phyloP scores from a whole-genome alignment of 2,797 vertebrate genomes.

The Rhinella marina region DNA sequence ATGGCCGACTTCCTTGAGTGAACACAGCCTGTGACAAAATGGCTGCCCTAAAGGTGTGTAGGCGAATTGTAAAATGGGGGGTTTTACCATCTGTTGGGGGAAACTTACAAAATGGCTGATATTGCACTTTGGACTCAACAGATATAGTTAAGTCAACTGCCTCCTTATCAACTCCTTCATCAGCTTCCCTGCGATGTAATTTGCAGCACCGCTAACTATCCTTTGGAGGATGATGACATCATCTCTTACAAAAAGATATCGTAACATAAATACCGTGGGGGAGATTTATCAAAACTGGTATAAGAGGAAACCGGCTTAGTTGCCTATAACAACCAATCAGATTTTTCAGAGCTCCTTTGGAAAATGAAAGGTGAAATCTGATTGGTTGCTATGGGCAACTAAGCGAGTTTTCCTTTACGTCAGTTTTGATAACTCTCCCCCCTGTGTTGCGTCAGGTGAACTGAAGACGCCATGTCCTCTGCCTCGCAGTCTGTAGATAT shows the following conservation, averaged over 20 bases:
- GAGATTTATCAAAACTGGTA: too few relatives aligned
- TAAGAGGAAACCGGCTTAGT: too few relatives aligned
- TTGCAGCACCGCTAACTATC: neutral
- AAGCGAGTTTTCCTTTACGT: too few relatives aligned
- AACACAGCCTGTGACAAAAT: neutral
- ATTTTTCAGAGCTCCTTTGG: too few relatives aligned
- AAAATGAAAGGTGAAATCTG: too few relatives aligned
- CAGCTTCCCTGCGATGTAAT: neutral
- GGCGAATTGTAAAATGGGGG: neutral
- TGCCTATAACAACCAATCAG: too few relatives aligned
- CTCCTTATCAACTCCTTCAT: neutral
- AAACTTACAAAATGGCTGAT: neutral
- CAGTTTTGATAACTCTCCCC: too few relatives aligned
- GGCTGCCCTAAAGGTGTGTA: neutral
- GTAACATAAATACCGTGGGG: too few relatives aligned
- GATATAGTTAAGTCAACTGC: neutral
- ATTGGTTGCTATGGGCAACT: too few relatives aligned
- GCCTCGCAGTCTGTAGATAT: neutral
- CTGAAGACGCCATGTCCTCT: neutral
- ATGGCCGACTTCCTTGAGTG: neutral
- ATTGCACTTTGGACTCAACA: neutral
- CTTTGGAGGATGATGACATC: neutral
- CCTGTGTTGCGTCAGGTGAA: neutral
- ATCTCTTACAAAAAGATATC: neutral
- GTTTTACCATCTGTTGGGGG: neutral